Conservation (phyloP, 2,888 invertebrate species). For the Trichopria drosophilae region DNA sequence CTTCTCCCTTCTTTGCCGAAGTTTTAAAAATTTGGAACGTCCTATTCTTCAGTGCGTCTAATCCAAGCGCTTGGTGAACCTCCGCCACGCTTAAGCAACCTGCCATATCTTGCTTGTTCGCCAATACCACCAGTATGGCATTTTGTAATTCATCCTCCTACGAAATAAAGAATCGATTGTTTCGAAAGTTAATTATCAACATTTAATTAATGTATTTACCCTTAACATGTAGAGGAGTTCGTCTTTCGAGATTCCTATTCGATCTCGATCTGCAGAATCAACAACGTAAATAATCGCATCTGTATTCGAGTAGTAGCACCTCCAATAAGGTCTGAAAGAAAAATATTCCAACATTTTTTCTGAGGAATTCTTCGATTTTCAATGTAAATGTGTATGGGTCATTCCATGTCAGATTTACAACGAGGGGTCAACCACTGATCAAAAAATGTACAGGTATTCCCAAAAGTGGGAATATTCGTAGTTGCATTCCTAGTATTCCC, state of each 20-base stretch:
- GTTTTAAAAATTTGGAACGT: slow-evolving; percentile 99
- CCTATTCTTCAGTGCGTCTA: slow-evolving; percentile 92
- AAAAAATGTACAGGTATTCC: too few species aligned
- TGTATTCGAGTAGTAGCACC: slow-evolving; percentile 99
- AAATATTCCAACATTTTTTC: too few species aligned
- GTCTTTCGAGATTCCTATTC: slow-evolving; percentile 99
- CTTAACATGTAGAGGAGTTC: slow-evolving; percentile 96
- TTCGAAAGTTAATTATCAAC: neutral
- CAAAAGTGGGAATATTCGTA: too few species aligned
- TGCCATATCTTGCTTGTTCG: slow-evolving; percentile 99
- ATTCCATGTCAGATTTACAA: too few species aligned
- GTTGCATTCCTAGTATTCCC: too few species aligned
- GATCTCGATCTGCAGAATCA: slow-evolving; percentile 97
- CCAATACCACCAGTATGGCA: slow-evolving; percentile 93
- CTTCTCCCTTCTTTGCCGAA: slow-evolving; percentile 96
- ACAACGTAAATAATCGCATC: slow-evolving; percentile 99
- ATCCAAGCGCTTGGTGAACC: slow-evolving; percentile 92
- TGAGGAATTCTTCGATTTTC: too few species aligned
- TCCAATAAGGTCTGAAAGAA: slow-evolving; percentile 91
- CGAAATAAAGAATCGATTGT: slow-evolving; percentile 29
- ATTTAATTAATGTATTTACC: slow-evolving; percentile 63
- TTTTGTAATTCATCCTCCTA: slow-evolving; percentile 97
- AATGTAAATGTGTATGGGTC: too few species aligned
- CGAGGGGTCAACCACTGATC: too few species aligned
- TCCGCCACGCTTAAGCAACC: slow-evolving; percentile 97